Evolutionary conservation across 2,888 invertebrate genomes (phyloP).

Genomic region (Neria commutata): DNA sequence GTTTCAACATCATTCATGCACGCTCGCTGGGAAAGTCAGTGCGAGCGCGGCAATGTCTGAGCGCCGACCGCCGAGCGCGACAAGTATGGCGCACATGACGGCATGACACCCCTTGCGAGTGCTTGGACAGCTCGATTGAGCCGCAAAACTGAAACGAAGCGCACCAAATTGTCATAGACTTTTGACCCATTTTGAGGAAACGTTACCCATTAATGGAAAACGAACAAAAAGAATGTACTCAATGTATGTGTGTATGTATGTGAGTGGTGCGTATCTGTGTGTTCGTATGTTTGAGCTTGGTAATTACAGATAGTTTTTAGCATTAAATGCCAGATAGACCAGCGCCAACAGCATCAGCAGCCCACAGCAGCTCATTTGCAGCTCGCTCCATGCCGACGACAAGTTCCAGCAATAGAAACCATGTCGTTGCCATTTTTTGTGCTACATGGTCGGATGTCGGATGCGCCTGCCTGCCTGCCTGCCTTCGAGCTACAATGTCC

Average conservation of each 20-base stretch:
- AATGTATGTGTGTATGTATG: not conserved
- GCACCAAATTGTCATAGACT: constrained; percentile 55
- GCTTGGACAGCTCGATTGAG: constrained; percentile 1
- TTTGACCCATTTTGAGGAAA: constrained; percentile 62
- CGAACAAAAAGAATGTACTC: constrained; percentile 3
- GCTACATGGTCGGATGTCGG: not conserved
- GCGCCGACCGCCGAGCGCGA: not conserved
- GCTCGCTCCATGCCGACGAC: not conserved
- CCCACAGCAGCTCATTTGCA: not conserved
- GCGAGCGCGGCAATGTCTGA: not conserved
- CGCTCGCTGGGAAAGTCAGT: not conserved
- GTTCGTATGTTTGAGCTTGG: not conserved
- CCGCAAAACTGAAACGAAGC: constrained; percentile 43
- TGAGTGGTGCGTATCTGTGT: not conserved
- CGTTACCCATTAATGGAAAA: constrained; percentile 49
- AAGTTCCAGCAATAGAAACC: not conserved
- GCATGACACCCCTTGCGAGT: not conserved
- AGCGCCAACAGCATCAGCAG: not conserved
- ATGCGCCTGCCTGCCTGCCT: not conserved
- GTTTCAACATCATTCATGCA: constrained; percentile 13
- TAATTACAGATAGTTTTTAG: not conserved
- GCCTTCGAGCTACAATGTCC: constrained; percentile 20
- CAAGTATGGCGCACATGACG: not conserved
- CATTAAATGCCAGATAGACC: not conserved
- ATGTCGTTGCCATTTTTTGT: not conserved